phyloP scores from a whole-genome alignment of 2,113 vertebrate species.

The Eretmochelys imbricata region DNA sequence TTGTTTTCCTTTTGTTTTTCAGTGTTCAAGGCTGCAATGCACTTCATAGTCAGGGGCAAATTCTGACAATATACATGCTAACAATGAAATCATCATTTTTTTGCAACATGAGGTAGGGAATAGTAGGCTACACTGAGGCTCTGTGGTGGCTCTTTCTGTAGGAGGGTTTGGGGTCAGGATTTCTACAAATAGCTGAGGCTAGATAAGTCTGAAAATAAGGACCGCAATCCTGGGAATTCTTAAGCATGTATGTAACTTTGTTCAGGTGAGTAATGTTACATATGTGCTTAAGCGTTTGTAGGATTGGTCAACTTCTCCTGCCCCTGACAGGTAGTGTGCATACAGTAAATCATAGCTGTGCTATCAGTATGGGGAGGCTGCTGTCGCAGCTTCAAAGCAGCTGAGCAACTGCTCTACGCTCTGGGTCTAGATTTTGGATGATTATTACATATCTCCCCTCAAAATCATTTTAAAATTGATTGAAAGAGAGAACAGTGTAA shows the following conservation, averaged over 20 bases:
- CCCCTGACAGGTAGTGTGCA: background rate
- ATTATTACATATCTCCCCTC: background rate
- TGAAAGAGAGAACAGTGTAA: background rate
- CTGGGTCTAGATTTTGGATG: too few species aligned
- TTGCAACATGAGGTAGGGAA: background rate
- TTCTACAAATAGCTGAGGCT: too few species aligned
- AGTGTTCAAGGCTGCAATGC: too few species aligned
- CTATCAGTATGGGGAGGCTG: background rate
- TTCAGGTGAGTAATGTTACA: too few species aligned
- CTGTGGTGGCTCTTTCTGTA: background rate
- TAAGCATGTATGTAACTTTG: too few species aligned
- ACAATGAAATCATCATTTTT: too few species aligned
- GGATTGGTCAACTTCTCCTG: background rate
- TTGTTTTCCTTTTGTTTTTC: too few species aligned
- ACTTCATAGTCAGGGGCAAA: background rate
- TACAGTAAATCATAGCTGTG: too few species aligned
- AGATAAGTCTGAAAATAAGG: too few species aligned
- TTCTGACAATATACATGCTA: background rate
- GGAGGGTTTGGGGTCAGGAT: too few species aligned
- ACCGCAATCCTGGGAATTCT: too few species aligned
- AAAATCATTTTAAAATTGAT: background rate
- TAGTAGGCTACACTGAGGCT: background rate
- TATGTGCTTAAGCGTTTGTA: background rate
- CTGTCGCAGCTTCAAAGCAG: fast-evolving
- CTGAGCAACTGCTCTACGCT: background rate